These are phyloP conservation scores for Heterodera carotae DNA, from an alignment of 1,140 invertebrate genomes.

Conservation along the genomic window DNA sequence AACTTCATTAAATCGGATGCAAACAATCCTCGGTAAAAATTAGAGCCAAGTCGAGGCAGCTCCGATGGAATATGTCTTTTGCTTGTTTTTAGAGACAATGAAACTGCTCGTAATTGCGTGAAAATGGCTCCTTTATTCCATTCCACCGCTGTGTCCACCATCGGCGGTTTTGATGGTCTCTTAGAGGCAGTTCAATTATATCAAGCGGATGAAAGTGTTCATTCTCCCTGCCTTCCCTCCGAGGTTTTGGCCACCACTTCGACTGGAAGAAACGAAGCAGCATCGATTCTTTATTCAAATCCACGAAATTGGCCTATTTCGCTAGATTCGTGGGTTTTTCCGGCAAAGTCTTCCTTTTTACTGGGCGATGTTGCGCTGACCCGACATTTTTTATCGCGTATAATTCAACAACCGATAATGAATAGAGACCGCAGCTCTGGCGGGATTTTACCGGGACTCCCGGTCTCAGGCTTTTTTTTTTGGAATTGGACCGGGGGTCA, in stretches of 20 bases:
- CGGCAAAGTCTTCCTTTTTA: conserved; percentile 8
- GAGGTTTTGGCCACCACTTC: not conserved
- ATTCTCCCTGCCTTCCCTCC: not conserved
- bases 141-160: not conserved
- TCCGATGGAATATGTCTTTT: too few relatives aligned
- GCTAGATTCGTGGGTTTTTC: not conserved
- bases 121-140: not conserved
- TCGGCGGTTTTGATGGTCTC: not conserved
- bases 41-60: too few relatives aligned
- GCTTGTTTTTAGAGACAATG: not conserved
- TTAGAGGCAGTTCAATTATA: not conserved
- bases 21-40: not conserved
- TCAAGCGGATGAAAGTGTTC: not conserved
- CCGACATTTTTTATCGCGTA: not conserved
- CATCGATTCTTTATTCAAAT: not conserved
- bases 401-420: too few relatives aligned
- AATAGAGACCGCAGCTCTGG: too few relatives aligned
- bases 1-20: not conserved
- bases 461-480: too few relatives aligned
- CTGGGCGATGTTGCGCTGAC: conserved; percentile 12
- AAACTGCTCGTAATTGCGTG: not conserved
- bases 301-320: not conserved
- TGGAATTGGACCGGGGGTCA: too few relatives aligned
- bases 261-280: not conserved
- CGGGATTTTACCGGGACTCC: too few relatives aligned